Evolutionary conservation across 2,888 invertebrate species (phyloP), one percentile per base, ranked within the genome.

Genomic region (Lasioglossum calceatum): DNA sequence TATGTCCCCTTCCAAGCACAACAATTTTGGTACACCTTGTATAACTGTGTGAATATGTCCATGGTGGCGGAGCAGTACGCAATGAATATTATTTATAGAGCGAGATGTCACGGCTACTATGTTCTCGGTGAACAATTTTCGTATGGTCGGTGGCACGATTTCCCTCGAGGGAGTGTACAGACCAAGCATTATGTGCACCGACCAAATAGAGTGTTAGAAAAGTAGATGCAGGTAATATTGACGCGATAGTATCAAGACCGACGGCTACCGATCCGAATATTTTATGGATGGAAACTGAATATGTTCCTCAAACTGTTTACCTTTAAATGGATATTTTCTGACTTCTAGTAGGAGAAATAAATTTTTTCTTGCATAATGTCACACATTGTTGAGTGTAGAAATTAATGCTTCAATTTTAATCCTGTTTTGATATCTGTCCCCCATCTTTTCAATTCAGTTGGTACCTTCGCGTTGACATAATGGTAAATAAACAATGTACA

Each of bases 41-140:
- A 61, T 61, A 27, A 27, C 36, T 50, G 42, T 42, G 44, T 72
- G 77, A 80, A 80, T 86, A 86, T 47, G 58, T 27, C 10, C 16
- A 12, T 0, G 42, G 71, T 67, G 72, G 73, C 23, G 71, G 58
- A 79, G 54, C 39, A 32, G 1, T 32, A 32, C 32, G 32, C 32
- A 54, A 32, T 36, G 50, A 64, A 74, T 80, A 80, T 82, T 80
- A 76, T 87, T 87, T 82, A 71, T 54, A n/a, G 32, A 67, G 44
- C 39, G 14, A 4, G 19, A 44, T n/a, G 61, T 50, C 19, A 47
- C 77, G 74, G 32, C 74, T 61, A 75, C 70, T 80, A 61, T 72
- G 61, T 77, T 70, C 79, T 71, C 61, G 47, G 79, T 32, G 82
- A 79, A 47, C 61, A 79, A 85, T 86, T 81, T 85, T 81, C 78